phyloP scores from a whole-genome alignment of 2,113 vertebrate genomes.

The Festucalex cinctus region DNA sequence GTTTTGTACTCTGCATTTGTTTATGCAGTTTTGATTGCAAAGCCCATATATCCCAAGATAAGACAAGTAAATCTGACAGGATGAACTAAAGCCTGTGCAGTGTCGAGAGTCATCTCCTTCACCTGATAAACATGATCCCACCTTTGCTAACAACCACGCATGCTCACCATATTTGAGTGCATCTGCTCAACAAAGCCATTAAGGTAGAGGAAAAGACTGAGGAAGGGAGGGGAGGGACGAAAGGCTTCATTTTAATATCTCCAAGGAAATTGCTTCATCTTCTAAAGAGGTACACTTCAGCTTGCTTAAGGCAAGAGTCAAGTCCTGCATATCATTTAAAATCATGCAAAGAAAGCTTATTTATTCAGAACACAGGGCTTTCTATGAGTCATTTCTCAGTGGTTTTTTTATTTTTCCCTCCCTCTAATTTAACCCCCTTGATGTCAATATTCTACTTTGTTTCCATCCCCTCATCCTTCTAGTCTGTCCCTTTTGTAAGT shows the following conservation, averaged over 20 bases:
- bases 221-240: constrained; percentile 1
- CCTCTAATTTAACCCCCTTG: constrained; percentile 7
- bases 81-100: constrained; percentile 54
- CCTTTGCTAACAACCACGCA: not conserved
- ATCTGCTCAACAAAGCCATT: constrained; percentile 7
- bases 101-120: constrained; percentile 32
- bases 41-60: constrained; percentile 32
- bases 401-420: constrained; percentile 10
- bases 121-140: not conserved
- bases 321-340: constrained; percentile 18
- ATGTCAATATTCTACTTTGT: constrained; percentile 1
- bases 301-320: constrained; percentile 35
- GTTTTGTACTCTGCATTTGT: constrained; percentile 6
- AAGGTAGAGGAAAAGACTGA: constrained; percentile 9
- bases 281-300: constrained; percentile 25
- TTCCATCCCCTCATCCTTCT: constrained; percentile 11
- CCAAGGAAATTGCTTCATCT: constrained; percentile 48
- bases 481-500: constrained; percentile 61
- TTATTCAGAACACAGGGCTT: not conserved
- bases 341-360: not conserved
- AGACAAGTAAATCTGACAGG: constrained; percentile 47
- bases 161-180: constrained; percentile 2
- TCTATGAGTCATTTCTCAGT: not conserved
- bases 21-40: not conserved
- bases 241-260: constrained; percentile 39